phyloP scores from a whole-genome alignment of 2,888 invertebrate genomes.

The Dolichopus griseipennis region DNA sequence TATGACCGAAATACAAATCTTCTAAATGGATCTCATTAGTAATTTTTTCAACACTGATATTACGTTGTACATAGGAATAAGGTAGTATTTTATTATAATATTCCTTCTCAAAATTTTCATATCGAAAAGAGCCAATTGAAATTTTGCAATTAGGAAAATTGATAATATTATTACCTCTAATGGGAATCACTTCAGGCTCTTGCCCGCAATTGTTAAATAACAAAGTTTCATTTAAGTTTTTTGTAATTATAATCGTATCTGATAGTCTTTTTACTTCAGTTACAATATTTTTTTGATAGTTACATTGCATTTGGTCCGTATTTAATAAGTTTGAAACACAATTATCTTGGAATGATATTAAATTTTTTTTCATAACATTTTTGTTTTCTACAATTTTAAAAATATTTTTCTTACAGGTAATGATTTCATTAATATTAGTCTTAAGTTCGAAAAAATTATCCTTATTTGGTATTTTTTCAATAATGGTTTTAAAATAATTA shows the following conservation, averaged over 20 bases:
- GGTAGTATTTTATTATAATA: background rate
- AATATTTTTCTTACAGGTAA: constrained; percentile 9
- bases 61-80: background rate
- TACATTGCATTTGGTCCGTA: constrained; percentile 11
- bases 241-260: too few relatives aligned
- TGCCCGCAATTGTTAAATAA: too few relatives aligned
- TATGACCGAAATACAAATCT: constrained; percentile 8
- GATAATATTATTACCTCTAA: constrained; percentile 11
- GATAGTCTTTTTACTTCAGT: too few relatives aligned
- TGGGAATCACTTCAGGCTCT: constrained; percentile 7
- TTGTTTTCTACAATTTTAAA: constrained; percentile 10
- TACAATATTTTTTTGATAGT: constrained; percentile 12
- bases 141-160: constrained; percentile 12
- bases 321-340: constrained; percentile 13
- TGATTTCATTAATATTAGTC: constrained; percentile 9
- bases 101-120: too few relatives aligned
- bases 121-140: constrained; percentile 12
- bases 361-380: constrained; percentile 9
- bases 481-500: constrained; percentile 7
- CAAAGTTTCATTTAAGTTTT: too few relatives aligned
- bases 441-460: constrained; percentile 13
- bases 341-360: constrained; percentile 10
- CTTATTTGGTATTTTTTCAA: constrained; percentile 16
- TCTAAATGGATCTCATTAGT: background rate
- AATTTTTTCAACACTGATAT: constrained; percentile 10